Evolutionary conservation across 92 coral and sea anemone species (phyloP).

Genomic region (Phymanthus crucifer): DNA sequence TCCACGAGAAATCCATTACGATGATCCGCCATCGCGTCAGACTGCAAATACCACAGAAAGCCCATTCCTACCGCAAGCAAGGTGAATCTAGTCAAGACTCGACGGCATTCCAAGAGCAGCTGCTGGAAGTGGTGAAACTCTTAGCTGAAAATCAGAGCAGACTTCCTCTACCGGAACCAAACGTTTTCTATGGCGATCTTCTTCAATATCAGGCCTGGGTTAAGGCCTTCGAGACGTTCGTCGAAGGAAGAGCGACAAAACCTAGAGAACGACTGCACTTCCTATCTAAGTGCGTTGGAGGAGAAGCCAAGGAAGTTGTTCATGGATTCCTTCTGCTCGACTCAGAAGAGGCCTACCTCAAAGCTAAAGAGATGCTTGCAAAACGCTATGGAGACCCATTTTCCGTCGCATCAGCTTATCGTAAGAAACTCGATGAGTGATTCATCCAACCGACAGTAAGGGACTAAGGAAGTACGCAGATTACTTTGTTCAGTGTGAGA

Average conservation of each 20-base stretch:
- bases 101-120: neutral
- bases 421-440: slow-evolving; percentile 39
- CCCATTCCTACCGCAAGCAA: neutral
- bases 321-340: slow-evolving; percentile 55
- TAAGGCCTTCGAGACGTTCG: slow-evolving; percentile 52
- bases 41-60: neutral
- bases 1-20: neutral
- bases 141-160: slow-evolving; percentile 48
- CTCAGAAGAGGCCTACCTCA: slow-evolving; percentile 45
- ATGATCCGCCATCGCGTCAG: neutral
- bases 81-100: neutral
- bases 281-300: slow-evolving; percentile 43
- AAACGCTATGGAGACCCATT: slow-evolving; percentile 59
- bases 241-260: slow-evolving; percentile 46
- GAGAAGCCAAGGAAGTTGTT: slow-evolving; percentile 56
- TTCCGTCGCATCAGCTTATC: slow-evolving; percentile 47
- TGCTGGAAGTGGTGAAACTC: slow-evolving; percentile 31
- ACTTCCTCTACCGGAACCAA: slow-evolving; percentile 58
- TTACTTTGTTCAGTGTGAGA: slow-evolving; percentile 36
- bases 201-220: slow-evolving; percentile 55
- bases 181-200: slow-evolving; percentile 51
- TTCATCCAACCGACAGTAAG: slow-evolving; percentile 16
- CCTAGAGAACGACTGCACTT: slow-evolving; percentile 53
- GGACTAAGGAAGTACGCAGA: slow-evolving; percentile 40
- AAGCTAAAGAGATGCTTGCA: slow-evolving; percentile 27